Percentiles rank a stretch among this genome's conserved stretches.
Evolutionary conservation across 2,888 invertebrate species (phyloP).

Genomic region (Eilema caniola): DNA sequence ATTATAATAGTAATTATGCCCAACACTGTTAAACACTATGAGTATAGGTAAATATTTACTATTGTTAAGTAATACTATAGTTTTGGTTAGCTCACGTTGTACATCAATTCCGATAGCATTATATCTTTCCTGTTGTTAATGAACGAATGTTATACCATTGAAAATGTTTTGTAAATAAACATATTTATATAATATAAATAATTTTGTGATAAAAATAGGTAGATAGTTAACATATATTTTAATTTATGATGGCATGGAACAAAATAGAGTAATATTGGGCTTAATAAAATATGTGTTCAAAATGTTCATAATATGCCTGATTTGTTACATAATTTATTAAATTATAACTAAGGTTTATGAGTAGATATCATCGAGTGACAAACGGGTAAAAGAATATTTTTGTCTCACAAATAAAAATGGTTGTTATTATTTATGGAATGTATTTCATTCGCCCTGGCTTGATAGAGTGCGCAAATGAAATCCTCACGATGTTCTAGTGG

Average conservation of each 20-base stretch:
- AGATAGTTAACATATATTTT: conserved; percentile 36
- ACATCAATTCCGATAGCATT: conserved; percentile 16
- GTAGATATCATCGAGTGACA: conserved; percentile 59
- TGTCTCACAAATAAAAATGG: conserved; percentile 70
- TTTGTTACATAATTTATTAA: conserved; percentile 54
- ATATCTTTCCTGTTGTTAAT: conserved; percentile 31
- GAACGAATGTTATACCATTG: conserved; percentile 25
- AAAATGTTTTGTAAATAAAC: conserved; percentile 38
- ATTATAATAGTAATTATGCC: neutral
- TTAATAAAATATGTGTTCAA: conserved; percentile 49
- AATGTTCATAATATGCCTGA: conserved; percentile 27
- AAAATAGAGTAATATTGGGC: conserved; percentile 34
- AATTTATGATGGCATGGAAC: conserved; percentile 42
- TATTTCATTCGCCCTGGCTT: conserved; percentile 51
- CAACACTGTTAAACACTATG: neutral
- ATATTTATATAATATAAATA: conserved; percentile 27
- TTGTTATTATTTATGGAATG: conserved; percentile 66
- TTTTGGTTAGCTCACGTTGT: conserved; percentile 13
- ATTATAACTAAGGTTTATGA: conserved; percentile 50
- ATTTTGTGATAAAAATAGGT: conserved; percentile 51
- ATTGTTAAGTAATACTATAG: conserved; percentile 5
- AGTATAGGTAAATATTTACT: neutral
- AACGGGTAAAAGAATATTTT: conserved; percentile 71
- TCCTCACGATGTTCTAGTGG: neutral
- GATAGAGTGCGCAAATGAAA: neutral